These are phyloP conservation scores for Anhinga rufa DNA, from an alignment of 2,113 vertebrate species.

Conservation along the genomic window DNA sequence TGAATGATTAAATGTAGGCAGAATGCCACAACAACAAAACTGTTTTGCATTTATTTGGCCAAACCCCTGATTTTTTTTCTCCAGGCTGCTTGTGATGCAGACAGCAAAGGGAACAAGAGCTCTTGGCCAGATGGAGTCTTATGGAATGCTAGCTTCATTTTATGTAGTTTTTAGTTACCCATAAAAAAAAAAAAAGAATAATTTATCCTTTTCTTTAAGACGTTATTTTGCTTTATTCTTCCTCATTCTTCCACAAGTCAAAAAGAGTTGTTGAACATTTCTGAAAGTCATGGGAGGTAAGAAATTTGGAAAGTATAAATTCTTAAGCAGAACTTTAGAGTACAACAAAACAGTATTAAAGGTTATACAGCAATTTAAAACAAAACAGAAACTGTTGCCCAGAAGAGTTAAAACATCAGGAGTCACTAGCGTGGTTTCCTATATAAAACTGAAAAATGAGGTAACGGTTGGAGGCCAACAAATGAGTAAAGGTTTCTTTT, in stretches of 20 bases:
- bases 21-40: not conserved
- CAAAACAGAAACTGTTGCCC: not conserved
- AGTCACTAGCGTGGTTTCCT: not conserved
- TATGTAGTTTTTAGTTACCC: not conserved
- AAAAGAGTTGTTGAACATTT: not conserved
- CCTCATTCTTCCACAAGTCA: not conserved
- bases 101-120: not conserved
- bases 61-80: not conserved
- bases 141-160: not conserved
- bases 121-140: not conserved
- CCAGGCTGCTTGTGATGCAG: not conserved
- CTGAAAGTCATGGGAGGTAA: not conserved
- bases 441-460: not conserved
- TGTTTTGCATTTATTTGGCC: not conserved
- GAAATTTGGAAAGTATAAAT: not conserved
- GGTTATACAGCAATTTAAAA: not conserved
- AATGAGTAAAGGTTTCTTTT: not conserved
- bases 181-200: not conserved
- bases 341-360: not conserved
- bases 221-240: not conserved
- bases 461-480: not conserved
- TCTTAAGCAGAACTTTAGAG: not conserved
- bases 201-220: not conserved
- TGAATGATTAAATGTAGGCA: not conserved
- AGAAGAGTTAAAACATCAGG: not conserved